A percentile compares a stretch with the other conserved stretches of the same genome.
Conservation (phyloP, 2,888 invertebrate genomes). For the Lordiphosa fenestrarum region DNA sequence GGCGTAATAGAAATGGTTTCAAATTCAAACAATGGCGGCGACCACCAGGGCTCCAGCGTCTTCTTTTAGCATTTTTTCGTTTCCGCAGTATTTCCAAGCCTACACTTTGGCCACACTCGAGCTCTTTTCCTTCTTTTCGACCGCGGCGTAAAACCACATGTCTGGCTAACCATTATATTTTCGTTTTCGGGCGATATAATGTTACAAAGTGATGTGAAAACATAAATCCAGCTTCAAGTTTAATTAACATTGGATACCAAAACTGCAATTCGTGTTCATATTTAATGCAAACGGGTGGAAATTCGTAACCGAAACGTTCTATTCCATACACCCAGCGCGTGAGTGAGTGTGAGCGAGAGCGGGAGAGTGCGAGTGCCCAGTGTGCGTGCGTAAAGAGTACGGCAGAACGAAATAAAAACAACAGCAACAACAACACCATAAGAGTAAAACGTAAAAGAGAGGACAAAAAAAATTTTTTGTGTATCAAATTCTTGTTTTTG, state of each 20-base stretch:
- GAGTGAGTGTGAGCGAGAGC: constrained; percentile 56
- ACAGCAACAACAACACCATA: constrained; percentile 52
- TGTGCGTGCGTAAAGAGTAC: constrained; percentile 44
- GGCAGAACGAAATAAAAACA: constrained; percentile 53
- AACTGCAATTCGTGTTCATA: constrained; percentile 55
- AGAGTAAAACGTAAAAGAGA: constrained; percentile 38
- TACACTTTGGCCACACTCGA: neutral
- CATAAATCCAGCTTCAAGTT: constrained; percentile 67
- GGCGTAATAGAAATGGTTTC: no score
- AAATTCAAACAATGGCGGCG: no score
- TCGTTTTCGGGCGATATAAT: constrained; percentile 66
- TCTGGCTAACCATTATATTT: constrained; percentile 78
- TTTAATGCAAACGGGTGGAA: constrained; percentile 42
- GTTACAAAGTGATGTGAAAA: constrained; percentile 75
- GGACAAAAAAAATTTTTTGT: constrained; percentile 48
- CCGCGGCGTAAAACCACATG: constrained; percentile 86
- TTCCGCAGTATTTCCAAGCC: no score
- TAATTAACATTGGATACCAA: constrained; percentile 51
- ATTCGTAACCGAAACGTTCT: constrained; percentile 66
- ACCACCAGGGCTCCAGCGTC: no score
- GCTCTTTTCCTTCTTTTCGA: constrained; percentile 83
- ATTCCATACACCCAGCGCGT: constrained; percentile 44
- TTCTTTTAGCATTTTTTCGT: no score
- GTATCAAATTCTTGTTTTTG: constrained; percentile 46
- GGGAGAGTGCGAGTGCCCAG: constrained; percentile 40